Evolutionary conservation across 2,888 invertebrate species (phyloP), one percentile per base, ranked within the genome.

Genomic region (Erebia ligea): DNA sequence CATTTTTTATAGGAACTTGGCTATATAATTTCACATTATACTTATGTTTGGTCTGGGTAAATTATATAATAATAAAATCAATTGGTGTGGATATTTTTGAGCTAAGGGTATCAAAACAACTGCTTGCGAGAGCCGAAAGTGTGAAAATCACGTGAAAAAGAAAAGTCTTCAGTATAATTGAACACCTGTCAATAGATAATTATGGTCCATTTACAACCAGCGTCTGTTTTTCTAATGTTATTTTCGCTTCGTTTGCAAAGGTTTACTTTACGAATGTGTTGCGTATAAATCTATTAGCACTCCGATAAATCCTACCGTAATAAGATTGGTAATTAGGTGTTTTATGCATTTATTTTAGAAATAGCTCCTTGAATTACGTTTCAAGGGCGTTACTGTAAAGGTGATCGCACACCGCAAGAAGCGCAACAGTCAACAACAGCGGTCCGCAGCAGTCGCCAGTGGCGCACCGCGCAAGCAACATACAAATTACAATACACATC

Each of bases 221-320:
- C 13, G 17, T 25, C 21, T 21, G 48, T 58, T 25, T 67, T 58
- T 67, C n/a, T 48, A 13, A 57, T 48, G 67, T 48, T 67, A 67
- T 67, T 67, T 67, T 57, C 19, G 40, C 56, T 56, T 65, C 67
- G 57, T 45, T 57, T 57, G 21, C 25, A 57, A 57, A 48, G 58
- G 48, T 57, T 67, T 58, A 25, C 48, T 67, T 67, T n/a, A 19
- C 45, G 54, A 25, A 42, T 40, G 42, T 56, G 42, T 56, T 42
- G 62, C 45, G 15, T 63, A 45, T 63, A 68, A 68, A 62, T 68
- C 62, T 68, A 56, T 56, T 63, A 56, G n/a, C 62, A 45, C 56
- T 45, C 21, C 21, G 48, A 61, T 68, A 68, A 68, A 68, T 68
- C 19, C 52, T 48, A 6, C 25, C 15, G 68, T 63, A 68, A 63